A percentile compares a stretch with the other conserved stretches of the same genome.
Evolutionary conservation across 2,113 vertebrate genomes (phyloP).

Genomic region (Caretta caretta): DNA sequence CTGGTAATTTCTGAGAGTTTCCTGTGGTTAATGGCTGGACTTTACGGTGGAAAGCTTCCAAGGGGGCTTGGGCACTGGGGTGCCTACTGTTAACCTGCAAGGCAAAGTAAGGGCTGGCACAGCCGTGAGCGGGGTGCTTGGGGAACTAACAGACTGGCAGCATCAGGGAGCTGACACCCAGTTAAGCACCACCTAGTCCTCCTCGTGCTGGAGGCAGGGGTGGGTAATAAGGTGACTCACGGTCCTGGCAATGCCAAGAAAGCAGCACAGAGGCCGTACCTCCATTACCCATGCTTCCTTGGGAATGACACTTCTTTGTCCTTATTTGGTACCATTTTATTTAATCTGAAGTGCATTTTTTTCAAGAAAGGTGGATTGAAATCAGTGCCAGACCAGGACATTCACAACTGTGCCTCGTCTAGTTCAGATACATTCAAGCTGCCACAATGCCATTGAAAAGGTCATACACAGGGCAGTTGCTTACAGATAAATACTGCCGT

Average conservation of each 20-base stretch:
- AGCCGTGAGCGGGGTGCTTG: background rate
- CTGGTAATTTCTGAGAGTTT: too few species aligned
- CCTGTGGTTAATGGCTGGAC: background rate
- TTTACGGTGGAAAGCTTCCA: background rate
- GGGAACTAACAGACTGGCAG: too few species aligned
- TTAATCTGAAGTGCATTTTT: background rate
- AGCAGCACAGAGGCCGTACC: background rate
- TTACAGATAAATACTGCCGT: background rate
- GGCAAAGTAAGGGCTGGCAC: background rate
- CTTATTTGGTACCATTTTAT: background rate
- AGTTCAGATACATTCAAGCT: background rate
- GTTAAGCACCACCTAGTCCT: background rate
- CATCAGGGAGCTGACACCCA: too few species aligned
- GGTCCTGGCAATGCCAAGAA: background rate
- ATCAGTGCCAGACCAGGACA: background rate
- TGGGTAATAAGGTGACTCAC: background rate
- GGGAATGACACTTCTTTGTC: background rate
- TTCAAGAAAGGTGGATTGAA: background rate
- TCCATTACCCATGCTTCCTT: background rate
- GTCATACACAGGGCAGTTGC: background rate
- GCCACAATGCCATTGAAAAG: background rate
- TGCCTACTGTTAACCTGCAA: background rate
- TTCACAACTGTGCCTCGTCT: background rate
- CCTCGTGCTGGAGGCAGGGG: background rate
- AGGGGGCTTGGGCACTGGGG: background rate